A percentile compares a stretch with the other conserved stretches of the same genome.
phyloP scores from a whole-genome alignment of 2,888 invertebrate genomes.

The Cylindroiulus punctatus region DNA sequence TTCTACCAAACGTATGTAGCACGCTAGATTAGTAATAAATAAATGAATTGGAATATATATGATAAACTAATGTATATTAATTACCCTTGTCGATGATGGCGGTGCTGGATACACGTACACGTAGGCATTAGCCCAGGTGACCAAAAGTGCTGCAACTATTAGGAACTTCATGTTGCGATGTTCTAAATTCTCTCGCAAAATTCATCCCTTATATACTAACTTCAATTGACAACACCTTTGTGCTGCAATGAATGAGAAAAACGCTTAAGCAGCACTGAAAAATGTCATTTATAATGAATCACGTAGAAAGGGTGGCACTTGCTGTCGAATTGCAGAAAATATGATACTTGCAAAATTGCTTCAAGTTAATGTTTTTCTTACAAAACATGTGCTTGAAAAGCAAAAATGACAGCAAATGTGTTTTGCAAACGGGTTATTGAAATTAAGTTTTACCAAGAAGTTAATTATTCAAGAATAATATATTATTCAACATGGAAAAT shows the following conservation, averaged over 20 bases:
- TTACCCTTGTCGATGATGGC: neutral
- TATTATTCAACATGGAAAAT: neutral
- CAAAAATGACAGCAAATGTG: neutral
- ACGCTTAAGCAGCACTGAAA: neutral
- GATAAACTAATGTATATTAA: neutral
- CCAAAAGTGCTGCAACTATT: neutral
- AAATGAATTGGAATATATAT: neutral
- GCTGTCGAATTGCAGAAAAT: neutral
- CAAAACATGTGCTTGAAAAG: neutral
- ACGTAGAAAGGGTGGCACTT: neutral
- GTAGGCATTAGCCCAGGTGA: neutral
- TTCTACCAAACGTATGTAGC: too few relatives aligned
- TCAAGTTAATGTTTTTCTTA: neutral
- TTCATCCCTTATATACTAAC: neutral
- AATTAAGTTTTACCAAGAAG: neutral
- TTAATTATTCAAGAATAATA: neutral
- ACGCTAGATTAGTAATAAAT: neutral
- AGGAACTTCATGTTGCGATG: neutral
- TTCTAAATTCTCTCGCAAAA: neutral
- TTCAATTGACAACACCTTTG: neutral
- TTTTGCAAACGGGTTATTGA: neutral
- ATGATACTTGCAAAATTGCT: neutral
- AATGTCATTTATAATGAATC: slow-evolving; percentile 16
- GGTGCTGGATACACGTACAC: neutral
- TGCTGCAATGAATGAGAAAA: neutral